Percentiles rank a stretch among this genome's conserved stretches.
These are phyloP conservation scores for Paratilapia polleni DNA, from an alignment of 2,113 vertebrate species.

Conservation along the genomic window DNA sequence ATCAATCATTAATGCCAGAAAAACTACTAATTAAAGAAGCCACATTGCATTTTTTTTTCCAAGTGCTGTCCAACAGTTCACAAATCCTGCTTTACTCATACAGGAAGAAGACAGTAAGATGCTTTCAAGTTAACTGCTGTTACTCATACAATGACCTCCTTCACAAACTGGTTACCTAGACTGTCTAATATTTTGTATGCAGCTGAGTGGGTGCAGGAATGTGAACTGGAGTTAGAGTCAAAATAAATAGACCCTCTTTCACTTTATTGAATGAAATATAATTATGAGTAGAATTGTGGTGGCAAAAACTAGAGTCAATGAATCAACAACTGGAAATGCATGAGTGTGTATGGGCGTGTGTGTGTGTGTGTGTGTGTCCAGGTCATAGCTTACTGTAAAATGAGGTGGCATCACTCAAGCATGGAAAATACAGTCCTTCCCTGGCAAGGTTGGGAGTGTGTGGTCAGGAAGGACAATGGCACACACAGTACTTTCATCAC, in stretches of 20 bases:
- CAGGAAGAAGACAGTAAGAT: neutral
- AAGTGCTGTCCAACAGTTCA: neutral
- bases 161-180: neutral
- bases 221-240: neutral
- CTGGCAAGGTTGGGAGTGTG: slow-evolving; percentile 28
- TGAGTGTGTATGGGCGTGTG: neutral
- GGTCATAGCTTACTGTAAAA: slow-evolving; percentile 15
- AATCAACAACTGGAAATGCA: neutral
- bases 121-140: neutral
- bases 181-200: neutral
- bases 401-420: slow-evolving; percentile 21
- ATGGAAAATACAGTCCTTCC: slow-evolving; percentile 32
- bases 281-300: neutral
- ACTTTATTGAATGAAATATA: neutral
- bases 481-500: neutral
- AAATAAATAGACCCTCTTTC: neutral
- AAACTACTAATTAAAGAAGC: neutral
- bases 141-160: neutral
- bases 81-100: neutral
- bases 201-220: neutral
- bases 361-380: neutral
- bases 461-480: slow-evolving; percentile 35
- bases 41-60: neutral
- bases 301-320: neutral
- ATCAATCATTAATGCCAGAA: neutral